Conservation (phyloP, 2,888 invertebrate genomes). For the Iselma pallidipennis region DNA sequence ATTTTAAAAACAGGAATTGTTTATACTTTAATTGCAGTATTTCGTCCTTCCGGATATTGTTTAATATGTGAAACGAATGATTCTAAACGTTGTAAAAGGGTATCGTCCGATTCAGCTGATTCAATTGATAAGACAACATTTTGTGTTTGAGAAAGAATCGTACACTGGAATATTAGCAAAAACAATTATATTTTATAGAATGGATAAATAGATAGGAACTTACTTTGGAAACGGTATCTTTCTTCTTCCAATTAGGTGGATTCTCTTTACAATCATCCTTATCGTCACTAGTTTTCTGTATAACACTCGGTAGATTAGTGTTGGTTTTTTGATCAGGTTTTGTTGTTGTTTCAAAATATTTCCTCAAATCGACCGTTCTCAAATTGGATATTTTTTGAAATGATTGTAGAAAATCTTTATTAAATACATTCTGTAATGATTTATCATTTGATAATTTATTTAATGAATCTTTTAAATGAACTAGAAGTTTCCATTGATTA, state of each 20-base stretch:
- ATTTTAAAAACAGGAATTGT: not conserved
- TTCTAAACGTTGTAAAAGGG: slow-evolving; percentile 65
- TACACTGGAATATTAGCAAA: slow-evolving; percentile 54
- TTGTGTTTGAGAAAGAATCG: slow-evolving; percentile 67
- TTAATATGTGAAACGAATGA: slow-evolving; percentile 71
- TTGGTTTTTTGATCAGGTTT: slow-evolving; percentile 4
- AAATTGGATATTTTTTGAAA: slow-evolving; percentile 54
- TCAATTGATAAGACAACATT: slow-evolving; percentile 67
- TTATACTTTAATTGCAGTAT: slow-evolving; percentile 69
- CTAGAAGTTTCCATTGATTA: slow-evolving; percentile 55
- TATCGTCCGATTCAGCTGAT: slow-evolving; percentile 61
- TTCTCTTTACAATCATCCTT: slow-evolving; percentile 37
- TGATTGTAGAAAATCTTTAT: slow-evolving; percentile 56
- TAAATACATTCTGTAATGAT: slow-evolving; percentile 51
- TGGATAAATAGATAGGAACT: slow-evolving; percentile 3
- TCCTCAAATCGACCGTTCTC: slow-evolving; percentile 12
- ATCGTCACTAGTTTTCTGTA: slow-evolving; percentile 48
- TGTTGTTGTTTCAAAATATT: not conserved
- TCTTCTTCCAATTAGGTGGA: slow-evolving; percentile 57
- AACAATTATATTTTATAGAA: not conserved
- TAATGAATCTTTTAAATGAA: slow-evolving; percentile 55
- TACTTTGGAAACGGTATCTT: slow-evolving; percentile 42
- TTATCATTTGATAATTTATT: slow-evolving; percentile 54
- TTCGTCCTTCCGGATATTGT: slow-evolving; percentile 72
- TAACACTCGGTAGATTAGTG: slow-evolving; percentile 47